Evolutionary conservation across 2,888 invertebrate species (phyloP), one percentile per base, ranked within the genome.

Genomic region (Physocephala rufipes): DNA sequence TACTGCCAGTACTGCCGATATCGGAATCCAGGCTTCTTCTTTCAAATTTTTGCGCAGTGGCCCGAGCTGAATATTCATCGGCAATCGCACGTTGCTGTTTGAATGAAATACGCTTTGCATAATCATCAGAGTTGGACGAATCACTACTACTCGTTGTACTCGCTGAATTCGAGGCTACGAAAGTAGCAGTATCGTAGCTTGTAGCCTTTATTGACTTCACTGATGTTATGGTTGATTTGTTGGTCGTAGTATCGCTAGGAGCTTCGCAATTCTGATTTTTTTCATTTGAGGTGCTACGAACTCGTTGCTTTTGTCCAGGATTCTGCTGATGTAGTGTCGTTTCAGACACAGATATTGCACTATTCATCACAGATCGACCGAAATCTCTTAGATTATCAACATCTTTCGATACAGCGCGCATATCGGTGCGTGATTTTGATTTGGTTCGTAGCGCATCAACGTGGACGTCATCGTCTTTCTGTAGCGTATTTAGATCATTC

Each of bases 221-320:
- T 30, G 61, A n/a, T 16, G 21, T 59, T 7, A 53, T 16, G 36
- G 58, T 15, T 5, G 49, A 36, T 12, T 24, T 12, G 26, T 28
- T 58, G 7, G 28, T 58, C 12, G 66, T 67, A 36, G 9, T 9
- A n/a, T 49, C 65, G 12, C 74, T 79, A 4, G 36, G 9, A 9
- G 36, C 36, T 78, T 83, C 82, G 76, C 82, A 80, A 79, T 86
- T 86, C 80, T 86, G 86, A 80, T 86, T 86, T 74, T 86, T 86
- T 73, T 86, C 86, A 78, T 86, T 86, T 71, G 86, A 86, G 62
- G 85, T 85, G 71, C 86, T 81, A 58, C 86, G 80, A 26, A 84
- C 79, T 1, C 86, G 82, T 71, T 82, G 82, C 28, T 76, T 61
- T 64, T 73, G 67, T 45, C 59, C 45, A 26, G 15, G 47, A 53